These are phyloP conservation scores for Agonopterix heracliana DNA, from an alignment of 2,888 invertebrate species.

Conservation along the genomic window DNA sequence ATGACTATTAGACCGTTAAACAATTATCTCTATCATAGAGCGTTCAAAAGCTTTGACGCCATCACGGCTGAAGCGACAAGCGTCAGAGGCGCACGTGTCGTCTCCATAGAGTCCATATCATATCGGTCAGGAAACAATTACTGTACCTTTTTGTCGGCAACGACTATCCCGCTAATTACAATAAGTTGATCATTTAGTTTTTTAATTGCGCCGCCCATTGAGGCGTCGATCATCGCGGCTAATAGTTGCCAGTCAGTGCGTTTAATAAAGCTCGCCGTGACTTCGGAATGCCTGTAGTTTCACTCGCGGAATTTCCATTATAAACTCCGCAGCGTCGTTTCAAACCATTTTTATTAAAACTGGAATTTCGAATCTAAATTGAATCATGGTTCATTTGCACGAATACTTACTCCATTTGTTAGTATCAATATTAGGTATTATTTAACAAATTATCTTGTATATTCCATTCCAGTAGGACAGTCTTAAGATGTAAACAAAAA, in stretches of 20 bases:
- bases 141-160: conserved; percentile 54
- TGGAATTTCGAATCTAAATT: conserved; percentile 15
- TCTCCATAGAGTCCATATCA: conserved; percentile 35
- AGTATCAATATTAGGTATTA: conserved; percentile 1
- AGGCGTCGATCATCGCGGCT: conserved; percentile 59
- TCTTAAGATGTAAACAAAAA: too few relatives aligned
- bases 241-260: conserved; percentile 72
- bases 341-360: conserved; percentile 33
- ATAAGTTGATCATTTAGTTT: conserved; percentile 69
- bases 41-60: too few relatives aligned
- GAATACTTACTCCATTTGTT: conserved; percentile 7
- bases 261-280: conserved; percentile 57
- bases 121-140: conserved; percentile 67
- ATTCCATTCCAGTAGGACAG: too few relatives aligned
- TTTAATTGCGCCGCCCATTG: conserved; percentile 69
- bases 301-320: conserved; percentile 62
- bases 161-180: conserved; percentile 68
- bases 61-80: too few relatives aligned
- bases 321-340: conserved; percentile 34
- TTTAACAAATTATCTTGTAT: too few relatives aligned
- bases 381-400: conserved; percentile 6
- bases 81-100: conserved; percentile 33
- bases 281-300: conserved; percentile 51
- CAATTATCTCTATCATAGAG: too few relatives aligned
- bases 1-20: too few relatives aligned